These are phyloP conservation scores for Gallinago undulata DNA, from an alignment of 2,113 vertebrate genomes.

Conservation along the genomic window DNA sequence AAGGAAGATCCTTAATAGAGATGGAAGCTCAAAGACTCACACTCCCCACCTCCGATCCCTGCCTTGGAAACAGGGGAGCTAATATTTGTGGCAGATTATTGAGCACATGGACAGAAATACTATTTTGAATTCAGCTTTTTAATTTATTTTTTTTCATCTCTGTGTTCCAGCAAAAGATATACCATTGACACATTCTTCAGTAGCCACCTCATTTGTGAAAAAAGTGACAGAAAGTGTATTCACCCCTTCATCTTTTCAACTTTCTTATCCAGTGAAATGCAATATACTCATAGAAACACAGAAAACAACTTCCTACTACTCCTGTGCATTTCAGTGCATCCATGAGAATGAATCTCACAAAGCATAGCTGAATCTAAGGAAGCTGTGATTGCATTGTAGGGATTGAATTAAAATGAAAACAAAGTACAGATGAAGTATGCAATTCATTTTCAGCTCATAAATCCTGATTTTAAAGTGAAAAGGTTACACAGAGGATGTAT, in stretches of 20 bases:
- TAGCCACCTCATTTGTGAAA: neutral
- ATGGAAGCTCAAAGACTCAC: neutral
- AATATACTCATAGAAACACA: neutral
- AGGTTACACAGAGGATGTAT: slow-evolving; percentile 24
- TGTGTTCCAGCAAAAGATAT: neutral
- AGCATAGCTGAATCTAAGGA: neutral
- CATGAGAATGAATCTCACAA: neutral
- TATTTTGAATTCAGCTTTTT: neutral
- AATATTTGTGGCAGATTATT: neutral
- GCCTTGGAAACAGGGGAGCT: neutral
- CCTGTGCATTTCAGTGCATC: neutral
- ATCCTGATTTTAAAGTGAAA: slow-evolving; percentile 35
- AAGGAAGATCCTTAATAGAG: neutral
- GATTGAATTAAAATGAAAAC: neutral
- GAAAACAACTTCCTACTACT: neutral
- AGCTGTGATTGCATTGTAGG: neutral
- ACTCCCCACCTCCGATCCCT: rapidly evolving
- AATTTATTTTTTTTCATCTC: neutral
- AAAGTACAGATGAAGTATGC: neutral
- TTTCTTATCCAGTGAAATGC: neutral
- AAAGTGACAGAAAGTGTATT: neutral
- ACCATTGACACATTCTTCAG: neutral
- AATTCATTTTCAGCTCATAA: slow-evolving; percentile 51
- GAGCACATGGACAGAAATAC: neutral
- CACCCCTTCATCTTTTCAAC: neutral